These are phyloP conservation scores for Rhyacichthys aspro DNA, from an alignment of 2,797 vertebrate species.

Conservation along the genomic window DNA sequence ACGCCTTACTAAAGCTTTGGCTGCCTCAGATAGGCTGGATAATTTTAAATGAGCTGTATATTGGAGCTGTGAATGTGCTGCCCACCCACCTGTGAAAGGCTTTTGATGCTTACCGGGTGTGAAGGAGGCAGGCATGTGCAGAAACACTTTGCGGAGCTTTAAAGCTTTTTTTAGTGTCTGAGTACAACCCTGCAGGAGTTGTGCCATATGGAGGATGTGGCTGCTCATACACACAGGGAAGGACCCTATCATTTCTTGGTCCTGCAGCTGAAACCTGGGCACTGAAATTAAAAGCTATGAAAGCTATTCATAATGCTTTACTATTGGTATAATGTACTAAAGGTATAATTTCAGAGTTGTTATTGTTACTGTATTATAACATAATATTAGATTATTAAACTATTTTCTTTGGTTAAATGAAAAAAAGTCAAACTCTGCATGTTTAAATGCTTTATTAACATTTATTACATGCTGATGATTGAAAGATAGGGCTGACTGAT, in stretches of 20 bases:
- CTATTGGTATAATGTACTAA: too few relatives aligned
- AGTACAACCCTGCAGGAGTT: constrained; percentile 7
- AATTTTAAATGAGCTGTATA: constrained; percentile 40
- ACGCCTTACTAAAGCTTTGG: constrained; percentile 14
- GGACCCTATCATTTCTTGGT: not conserved
- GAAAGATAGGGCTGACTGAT: too few relatives aligned
- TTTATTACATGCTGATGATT: too few relatives aligned
- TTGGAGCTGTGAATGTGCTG: constrained; percentile 21
- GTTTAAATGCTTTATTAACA: too few relatives aligned
- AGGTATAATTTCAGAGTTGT: too few relatives aligned
- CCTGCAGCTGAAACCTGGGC: not conserved
- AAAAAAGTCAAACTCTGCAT: too few relatives aligned
- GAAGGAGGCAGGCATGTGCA: constrained; percentile 16
- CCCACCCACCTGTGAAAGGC: constrained; percentile 39
- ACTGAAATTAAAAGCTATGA: not conserved
- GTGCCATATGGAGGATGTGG: constrained; percentile 2
- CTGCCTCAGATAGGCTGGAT: constrained; percentile 21
- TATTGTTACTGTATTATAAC: too few relatives aligned
- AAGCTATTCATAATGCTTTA: too few relatives aligned
- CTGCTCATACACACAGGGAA: constrained; percentile 2
- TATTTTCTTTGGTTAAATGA: too few relatives aligned
- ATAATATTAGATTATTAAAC: too few relatives aligned
- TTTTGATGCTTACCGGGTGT: constrained; percentile 24
- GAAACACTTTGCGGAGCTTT: constrained; percentile 25
- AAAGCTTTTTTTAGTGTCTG: constrained; percentile 19